These are phyloP conservation scores for Lagocephalus sceleratus DNA, from an alignment of 2,797 vertebrate genomes.

Conservation along the genomic window DNA sequence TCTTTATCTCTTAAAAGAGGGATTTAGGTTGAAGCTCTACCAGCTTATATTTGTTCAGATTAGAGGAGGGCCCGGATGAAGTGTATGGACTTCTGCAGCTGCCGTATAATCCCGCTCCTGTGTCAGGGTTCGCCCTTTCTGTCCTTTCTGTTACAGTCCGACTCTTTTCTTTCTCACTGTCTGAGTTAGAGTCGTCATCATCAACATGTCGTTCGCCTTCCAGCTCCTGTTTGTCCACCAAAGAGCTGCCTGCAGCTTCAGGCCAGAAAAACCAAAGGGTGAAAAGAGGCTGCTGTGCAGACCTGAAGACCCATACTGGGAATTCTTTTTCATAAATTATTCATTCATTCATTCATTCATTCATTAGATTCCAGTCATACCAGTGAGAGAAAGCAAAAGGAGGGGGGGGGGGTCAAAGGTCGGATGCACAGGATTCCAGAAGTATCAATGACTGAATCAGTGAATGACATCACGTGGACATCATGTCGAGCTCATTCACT, in stretches of 20 bases:
- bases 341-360: not conserved
- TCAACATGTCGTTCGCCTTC: constrained; percentile 13
- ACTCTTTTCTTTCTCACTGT: constrained; percentile 37
- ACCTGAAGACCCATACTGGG: too few relatives aligned
- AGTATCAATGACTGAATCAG: constrained; percentile 13
- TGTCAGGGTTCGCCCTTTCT: too few relatives aligned
- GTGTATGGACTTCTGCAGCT: constrained; percentile 38
- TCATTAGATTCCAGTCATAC: constrained; percentile 7
- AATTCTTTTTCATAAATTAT: too few relatives aligned
- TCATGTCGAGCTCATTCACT: constrained; percentile 41
- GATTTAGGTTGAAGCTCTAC: constrained; percentile 69
- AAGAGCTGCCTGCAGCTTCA: constrained; percentile 28
- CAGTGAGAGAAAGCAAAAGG: not conserved
- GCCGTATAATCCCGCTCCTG: constrained; percentile 42
- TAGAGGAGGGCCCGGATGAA: constrained; percentile 62
- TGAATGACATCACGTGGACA: constrained; percentile 17
- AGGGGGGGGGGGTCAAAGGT: not conserved
- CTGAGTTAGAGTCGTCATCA: constrained; percentile 28
- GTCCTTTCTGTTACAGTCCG: constrained; percentile 8
- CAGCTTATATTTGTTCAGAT: constrained; percentile 70
- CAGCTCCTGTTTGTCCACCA: constrained; percentile 22
- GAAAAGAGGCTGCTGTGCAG: too few relatives aligned
- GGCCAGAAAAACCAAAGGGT: constrained; percentile 12
- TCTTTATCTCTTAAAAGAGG: constrained; percentile 72
- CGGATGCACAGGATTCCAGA: constrained; percentile 4